Conservation (phyloP, 2,797 vertebrate species). For the Heterohyrax brucei region DNA sequence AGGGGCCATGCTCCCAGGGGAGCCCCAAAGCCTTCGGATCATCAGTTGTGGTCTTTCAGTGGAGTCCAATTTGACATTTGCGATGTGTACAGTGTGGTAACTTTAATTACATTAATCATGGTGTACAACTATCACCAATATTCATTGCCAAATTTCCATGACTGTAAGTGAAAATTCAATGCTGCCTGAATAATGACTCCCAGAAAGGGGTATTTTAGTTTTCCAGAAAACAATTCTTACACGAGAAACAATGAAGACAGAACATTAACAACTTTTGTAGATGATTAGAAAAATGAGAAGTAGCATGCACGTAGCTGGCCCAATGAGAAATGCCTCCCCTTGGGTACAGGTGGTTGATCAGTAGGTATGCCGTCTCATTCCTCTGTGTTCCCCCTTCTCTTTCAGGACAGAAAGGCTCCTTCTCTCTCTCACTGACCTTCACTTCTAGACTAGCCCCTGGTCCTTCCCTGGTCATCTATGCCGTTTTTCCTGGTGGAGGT, state of each 20-base stretch:
- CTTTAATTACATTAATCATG: neutral
- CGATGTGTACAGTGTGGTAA: neutral
- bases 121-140: neutral
- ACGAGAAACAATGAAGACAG: neutral
- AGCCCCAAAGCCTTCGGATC: too few species aligned
- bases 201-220: neutral
- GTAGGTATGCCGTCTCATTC: neutral
- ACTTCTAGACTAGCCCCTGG: conserved; percentile 84
- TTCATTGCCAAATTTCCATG: neutral
- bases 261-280: neutral
- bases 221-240: neutral
- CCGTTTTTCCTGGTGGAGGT: conserved; percentile 84
- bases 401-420: conserved; percentile 85
- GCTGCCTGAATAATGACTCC: neutral
- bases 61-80: neutral
- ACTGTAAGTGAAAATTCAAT: neutral
- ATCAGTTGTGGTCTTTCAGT: too few species aligned
- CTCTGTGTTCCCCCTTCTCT: neutral
- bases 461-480: conserved; percentile 86
- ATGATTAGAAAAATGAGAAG: neutral
- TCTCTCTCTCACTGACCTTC: conserved; percentile 84
- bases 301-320: accelerated
- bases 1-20: too few species aligned
- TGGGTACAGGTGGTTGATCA: accelerated
- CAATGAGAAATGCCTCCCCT: accelerated